These are phyloP conservation scores for Platycheirus rosarum DNA, from an alignment of 2,888 invertebrate species.

Conservation along the genomic window DNA sequence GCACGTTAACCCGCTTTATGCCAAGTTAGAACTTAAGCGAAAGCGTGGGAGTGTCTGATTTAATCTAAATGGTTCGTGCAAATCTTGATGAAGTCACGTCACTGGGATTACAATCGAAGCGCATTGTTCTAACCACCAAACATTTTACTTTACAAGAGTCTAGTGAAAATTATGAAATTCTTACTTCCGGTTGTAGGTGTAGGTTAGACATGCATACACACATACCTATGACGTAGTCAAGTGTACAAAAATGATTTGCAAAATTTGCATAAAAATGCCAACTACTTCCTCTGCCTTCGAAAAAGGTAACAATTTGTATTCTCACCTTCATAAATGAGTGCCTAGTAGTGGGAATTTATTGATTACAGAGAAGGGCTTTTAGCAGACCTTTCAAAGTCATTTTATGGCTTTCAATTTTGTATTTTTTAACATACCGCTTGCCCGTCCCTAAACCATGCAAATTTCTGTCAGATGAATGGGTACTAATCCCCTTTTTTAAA, in stretches of 20 bases:
- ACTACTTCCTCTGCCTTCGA: constrained; percentile 41
- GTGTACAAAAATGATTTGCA: constrained; percentile 64
- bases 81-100: constrained; percentile 70
- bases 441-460: no score
- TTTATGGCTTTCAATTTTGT: not conserved
- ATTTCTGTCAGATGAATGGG: no score
- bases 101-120: constrained; percentile 30
- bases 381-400: no score
- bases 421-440: no score
- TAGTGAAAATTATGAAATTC: constrained; percentile 56
- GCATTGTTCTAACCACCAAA: constrained; percentile 64
- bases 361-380: not conserved
- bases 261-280: constrained; percentile 66
- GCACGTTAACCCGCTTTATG: constrained; percentile 42
- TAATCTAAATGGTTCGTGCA: constrained; percentile 63
- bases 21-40: not conserved
- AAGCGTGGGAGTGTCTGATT: constrained; percentile 67
- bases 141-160: constrained; percentile 40
- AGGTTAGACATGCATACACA: no score
- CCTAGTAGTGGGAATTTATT: not conserved
- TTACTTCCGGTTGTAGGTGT: constrained; percentile 41
- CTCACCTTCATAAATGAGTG: not conserved
- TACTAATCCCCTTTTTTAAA: no score
- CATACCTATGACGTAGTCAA: not conserved
- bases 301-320: constrained; percentile 24